Base-by-base conservation (phyloP, 2,113 vertebrate genomes). In the Neogale vison region DNA sequence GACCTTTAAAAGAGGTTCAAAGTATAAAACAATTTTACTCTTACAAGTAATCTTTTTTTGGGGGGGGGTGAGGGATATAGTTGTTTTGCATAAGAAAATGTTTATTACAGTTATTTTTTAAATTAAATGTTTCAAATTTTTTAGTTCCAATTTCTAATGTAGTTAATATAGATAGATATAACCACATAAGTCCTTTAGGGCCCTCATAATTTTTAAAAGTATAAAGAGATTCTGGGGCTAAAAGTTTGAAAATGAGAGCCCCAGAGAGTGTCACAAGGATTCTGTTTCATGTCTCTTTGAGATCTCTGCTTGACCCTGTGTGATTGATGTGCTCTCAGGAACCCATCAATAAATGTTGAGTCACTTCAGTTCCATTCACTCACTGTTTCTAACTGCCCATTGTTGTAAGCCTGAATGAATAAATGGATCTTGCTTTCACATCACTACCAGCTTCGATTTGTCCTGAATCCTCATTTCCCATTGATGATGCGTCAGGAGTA, bases 401-500 rank as follows among this genome's bases (percentile, higher is more conserved):
- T 81, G 55, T 88, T 50, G 63, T 47, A 55, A 47, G 24, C n/a
- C 59, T 42, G 7, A 24, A 83, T 21, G 47, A 82, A 21, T 47
- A 87, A 57, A 74, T 24, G 12, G 57, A 34, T 80, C 31, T 65
- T 80, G 26, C 42, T 77, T 45, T 92, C 55, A 57, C 63, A 42
- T 80, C 34, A 29, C 74, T 26, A 18, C 39, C n/a, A 42, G 29
- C 36, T 85, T 10, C 20, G 23, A 86, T 90, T 90, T 84, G 24
- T 81, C 39, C 52, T 8, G 55, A 79, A 83, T 81, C 69, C 42
- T 59, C 85, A 59, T 72, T 90, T 93, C 71, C 65, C 65, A 42
- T 72, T 72, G 93, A 95, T 82, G 95, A 95, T 42, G 21, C 77
- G 36, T 92, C 96, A 85, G 50, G 86, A 90, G 79, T 95, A 89